Percentiles rank a stretch among this genome's conserved stretches.
phyloP scores from a whole-genome alignment of 2,113 vertebrate species.

The cattle (Bos taurus) region ARS-UCD2.0 NC_037334.1:54287501-54288000 shows the following conservation, averaged over 20 bases:
- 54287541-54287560: constrained; percentile 6
- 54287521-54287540: constrained; percentile 30
- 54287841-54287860: not conserved
- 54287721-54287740: not conserved
- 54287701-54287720: not conserved
- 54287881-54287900: not conserved
- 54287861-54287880: not conserved
- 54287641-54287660: not conserved
- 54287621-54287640: not conserved
- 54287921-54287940: not conserved
- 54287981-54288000: not conserved
- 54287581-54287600: not conserved
- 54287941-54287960: not conserved
- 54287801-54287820: fast-evolving
- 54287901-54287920: not conserved
- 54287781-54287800: not conserved
- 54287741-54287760: not conserved
- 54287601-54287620: not conserved
- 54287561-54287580: constrained; percentile 9
- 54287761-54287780: fast-evolving
- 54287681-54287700: not conserved
- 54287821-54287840: not conserved
- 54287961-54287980: not conserved
- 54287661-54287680: not conserved
- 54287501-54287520: not conserved